These are phyloP conservation scores for Drosophila simulans DNA, from an alignment of 1,140 invertebrate species.

Conservation along the genomic window DNA sequence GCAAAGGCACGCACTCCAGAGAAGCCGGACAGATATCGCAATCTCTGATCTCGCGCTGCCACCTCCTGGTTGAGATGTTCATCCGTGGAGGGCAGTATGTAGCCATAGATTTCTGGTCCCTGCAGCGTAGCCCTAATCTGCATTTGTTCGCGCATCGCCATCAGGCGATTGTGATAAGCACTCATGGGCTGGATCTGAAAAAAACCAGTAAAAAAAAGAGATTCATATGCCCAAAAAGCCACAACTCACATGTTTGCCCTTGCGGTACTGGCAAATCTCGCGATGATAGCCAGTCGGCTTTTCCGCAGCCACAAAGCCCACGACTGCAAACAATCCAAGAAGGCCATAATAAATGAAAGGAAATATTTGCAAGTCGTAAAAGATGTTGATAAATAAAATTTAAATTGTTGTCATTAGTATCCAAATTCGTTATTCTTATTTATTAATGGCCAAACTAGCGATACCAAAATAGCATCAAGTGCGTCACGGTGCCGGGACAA, in stretches of 20 bases:
- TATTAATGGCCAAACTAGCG: conserved; percentile 48
- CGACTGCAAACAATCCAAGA: conserved; percentile 30
- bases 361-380: conserved; percentile 47
- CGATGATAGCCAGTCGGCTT: conserved; percentile 63
- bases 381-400: conserved; percentile 62
- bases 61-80: conserved; percentile 91
- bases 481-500: conserved; percentile 56
- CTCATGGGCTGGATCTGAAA: conserved; percentile 67
- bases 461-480: conserved; percentile 68
- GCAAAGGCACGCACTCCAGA: conserved; percentile 92
- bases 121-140: conserved; percentile 86
- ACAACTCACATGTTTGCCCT: conserved; percentile 61
- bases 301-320: conserved; percentile 42
- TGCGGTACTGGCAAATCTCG: conserved; percentile 75
- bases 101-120: conserved; percentile 89
- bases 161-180: conserved; percentile 85
- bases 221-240: neutral
- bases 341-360: conserved; percentile 34
- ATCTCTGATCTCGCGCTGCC: conserved; percentile 90
- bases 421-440: conserved; percentile 47
- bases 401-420: conserved; percentile 60
- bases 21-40: conserved; percentile 94
- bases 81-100: conserved; percentile 91
- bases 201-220: neutral
- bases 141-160: conserved; percentile 89